A percentile compares a stretch with the other conserved stretches of the same genome.
Conservation (phyloP, 2,113 vertebrate species). For the Passer domesticus region DNA sequence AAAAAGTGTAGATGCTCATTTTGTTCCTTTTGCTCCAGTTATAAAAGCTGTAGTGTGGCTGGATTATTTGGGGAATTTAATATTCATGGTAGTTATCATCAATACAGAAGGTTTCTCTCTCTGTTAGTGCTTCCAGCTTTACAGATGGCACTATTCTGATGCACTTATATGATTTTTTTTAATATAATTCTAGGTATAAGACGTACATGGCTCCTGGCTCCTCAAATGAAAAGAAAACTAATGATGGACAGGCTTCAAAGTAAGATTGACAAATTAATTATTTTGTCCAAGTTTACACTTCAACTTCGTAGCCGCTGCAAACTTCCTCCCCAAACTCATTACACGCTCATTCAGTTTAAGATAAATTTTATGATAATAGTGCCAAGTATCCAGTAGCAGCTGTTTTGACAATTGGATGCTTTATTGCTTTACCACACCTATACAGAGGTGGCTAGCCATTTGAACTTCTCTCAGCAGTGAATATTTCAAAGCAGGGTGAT, state of each 20-base stretch:
- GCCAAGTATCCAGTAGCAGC: neutral
- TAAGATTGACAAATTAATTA: conserved; percentile 24
- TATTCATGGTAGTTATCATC: neutral
- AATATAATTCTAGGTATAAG: neutral
- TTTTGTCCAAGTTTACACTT: neutral
- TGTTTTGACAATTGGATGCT: neutral
- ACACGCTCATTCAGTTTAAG: neutral
- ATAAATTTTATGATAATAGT: neutral
- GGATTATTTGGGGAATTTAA: neutral
- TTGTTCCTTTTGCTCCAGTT: neutral
- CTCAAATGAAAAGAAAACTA: conserved; percentile 19
- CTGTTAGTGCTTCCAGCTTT: neutral
- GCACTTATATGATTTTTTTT: fast-evolving
- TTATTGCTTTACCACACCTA: neutral
- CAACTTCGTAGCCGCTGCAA: too few species aligned
- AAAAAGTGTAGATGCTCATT: neutral
- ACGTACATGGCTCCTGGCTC: conserved; percentile 46
- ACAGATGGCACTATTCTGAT: neutral
- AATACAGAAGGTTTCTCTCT: neutral
- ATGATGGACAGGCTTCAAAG: conserved; percentile 40
- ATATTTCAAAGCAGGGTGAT: neutral
- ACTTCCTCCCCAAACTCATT: neutral
- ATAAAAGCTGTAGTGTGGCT: neutral
- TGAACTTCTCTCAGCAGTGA: neutral
- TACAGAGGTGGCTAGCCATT: neutral